Conservation (phyloP, 2,113 vertebrate species). For the Austrofundulus limnaeus region DNA sequence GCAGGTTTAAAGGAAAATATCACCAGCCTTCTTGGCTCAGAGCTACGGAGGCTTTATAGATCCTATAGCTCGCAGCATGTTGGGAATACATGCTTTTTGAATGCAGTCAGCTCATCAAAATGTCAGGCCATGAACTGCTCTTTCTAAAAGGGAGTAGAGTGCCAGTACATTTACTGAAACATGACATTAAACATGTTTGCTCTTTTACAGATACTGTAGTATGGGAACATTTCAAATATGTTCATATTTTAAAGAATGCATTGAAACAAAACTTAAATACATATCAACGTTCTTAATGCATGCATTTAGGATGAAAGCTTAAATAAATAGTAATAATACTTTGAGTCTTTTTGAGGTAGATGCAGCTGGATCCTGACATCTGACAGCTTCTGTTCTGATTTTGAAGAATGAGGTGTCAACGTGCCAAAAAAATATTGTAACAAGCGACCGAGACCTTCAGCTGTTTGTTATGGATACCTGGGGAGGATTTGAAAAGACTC, state of each 20-base stretch:
- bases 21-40: not conserved
- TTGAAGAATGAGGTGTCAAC: not conserved
- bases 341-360: not conserved
- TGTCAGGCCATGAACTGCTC: constrained; percentile 25
- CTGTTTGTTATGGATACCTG: too few species aligned
- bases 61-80: constrained; percentile 11
- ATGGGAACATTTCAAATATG: not conserved
- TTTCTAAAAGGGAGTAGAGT: constrained; percentile 1
- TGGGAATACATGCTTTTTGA: constrained; percentile 26
- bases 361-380: not conserved
- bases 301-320: not conserved
- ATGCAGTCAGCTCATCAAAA: constrained; percentile 21
- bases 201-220: not conserved
- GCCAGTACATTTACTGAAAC: constrained; percentile 1
- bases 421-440: not conserved
- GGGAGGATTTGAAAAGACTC: too few species aligned
- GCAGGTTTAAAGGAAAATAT: not conserved
- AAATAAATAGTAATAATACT: not conserved
- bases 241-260: too few species aligned
- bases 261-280: not conserved
- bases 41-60: constrained; percentile 26
- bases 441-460: too few species aligned
- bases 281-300: not conserved
- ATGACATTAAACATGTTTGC: too few species aligned
- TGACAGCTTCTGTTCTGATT: too few species aligned